Evolutionary conservation across 2,797 vertebrate species (phyloP).

Genomic region (Siniperca obscura): DNA sequence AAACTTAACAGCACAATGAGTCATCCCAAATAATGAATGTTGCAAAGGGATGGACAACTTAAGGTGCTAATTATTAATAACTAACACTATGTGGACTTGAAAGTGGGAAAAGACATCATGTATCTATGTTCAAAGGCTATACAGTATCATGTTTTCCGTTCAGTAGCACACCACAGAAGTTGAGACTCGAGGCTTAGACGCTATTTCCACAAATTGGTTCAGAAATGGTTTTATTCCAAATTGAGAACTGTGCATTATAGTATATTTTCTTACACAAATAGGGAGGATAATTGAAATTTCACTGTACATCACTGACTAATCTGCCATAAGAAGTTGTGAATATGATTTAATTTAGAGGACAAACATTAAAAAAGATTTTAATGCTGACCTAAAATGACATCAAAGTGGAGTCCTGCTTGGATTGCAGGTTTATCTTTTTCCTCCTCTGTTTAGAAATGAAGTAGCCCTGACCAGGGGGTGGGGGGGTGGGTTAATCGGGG

Average conservation of each 20-base stretch:
- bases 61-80: not conserved
- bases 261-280: not conserved
- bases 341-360: not conserved
- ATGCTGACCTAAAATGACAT: slow-evolving; percentile 62
- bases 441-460: slow-evolving; percentile 69
- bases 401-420: slow-evolving; percentile 54
- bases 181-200: not conserved
- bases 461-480: slow-evolving; percentile 80
- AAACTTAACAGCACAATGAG: not conserved
- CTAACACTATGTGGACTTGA: not conserved
- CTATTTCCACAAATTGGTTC: not conserved
- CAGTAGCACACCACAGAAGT: not conserved
- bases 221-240: not conserved
- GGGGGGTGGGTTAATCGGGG: slow-evolving; percentile 67
- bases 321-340: not conserved
- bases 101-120: not conserved
- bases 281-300: not conserved
- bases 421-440: slow-evolving; percentile 65
- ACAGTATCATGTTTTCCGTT: not conserved
- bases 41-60: not conserved
- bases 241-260: not conserved
- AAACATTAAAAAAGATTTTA: slow-evolving; percentile 34
- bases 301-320: not conserved
- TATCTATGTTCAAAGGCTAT: not conserved
- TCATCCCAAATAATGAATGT: not conserved